phyloP scores from a whole-genome alignment of 2,797 vertebrate species.

The Gymnoscopelus microlampas region DNA sequence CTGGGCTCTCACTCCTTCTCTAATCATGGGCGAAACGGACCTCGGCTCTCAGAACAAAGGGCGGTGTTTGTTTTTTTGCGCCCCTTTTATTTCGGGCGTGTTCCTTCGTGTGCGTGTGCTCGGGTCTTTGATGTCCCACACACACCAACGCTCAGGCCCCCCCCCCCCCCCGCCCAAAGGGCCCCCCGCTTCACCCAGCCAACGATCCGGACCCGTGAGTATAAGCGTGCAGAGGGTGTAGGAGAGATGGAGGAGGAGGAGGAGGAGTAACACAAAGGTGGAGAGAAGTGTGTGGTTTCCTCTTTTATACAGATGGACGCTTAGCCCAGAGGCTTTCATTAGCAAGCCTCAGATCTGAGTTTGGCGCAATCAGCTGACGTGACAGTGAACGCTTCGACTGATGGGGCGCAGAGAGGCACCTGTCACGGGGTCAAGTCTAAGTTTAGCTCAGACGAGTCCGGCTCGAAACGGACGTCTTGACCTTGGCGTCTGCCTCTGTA shows the following conservation, averaged over 20 bases:
- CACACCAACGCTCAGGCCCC: slow-evolving; percentile 36
- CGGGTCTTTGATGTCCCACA: slow-evolving; percentile 72
- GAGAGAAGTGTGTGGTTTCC: slow-evolving; percentile 55
- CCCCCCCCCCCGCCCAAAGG: slow-evolving; percentile 4
- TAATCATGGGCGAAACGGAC: slow-evolving; percentile 66
- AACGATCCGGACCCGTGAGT: slow-evolving; percentile 30
- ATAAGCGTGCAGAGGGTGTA: slow-evolving; percentile 26
- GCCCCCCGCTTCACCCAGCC: slow-evolving; percentile 5
- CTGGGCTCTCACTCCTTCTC: slow-evolving; percentile 61
- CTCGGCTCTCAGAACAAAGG: slow-evolving; percentile 71
- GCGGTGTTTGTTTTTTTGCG: slow-evolving; percentile 73
- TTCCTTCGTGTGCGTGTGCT: slow-evolving; percentile 63
- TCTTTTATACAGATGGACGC: slow-evolving; percentile 33
- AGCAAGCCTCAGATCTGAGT: slow-evolving; percentile 22
- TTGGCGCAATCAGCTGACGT: slow-evolving; percentile 27
- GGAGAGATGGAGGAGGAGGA: slow-evolving; percentile 18
- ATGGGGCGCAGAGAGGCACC: not conserved
- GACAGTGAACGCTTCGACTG: slow-evolving; percentile 42
- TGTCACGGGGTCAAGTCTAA: slow-evolving; percentile 27
- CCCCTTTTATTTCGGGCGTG: slow-evolving; percentile 71
- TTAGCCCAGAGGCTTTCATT: slow-evolving; percentile 29
- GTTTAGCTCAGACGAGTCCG: slow-evolving; percentile 49
- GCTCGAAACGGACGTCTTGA: slow-evolving; percentile 15
- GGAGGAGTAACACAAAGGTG: slow-evolving; percentile 44
- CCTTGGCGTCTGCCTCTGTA: slow-evolving; percentile 3